These are phyloP conservation scores for Tor tambroides DNA, from an alignment of 2,113 vertebrate species.

Conservation along the genomic window DNA sequence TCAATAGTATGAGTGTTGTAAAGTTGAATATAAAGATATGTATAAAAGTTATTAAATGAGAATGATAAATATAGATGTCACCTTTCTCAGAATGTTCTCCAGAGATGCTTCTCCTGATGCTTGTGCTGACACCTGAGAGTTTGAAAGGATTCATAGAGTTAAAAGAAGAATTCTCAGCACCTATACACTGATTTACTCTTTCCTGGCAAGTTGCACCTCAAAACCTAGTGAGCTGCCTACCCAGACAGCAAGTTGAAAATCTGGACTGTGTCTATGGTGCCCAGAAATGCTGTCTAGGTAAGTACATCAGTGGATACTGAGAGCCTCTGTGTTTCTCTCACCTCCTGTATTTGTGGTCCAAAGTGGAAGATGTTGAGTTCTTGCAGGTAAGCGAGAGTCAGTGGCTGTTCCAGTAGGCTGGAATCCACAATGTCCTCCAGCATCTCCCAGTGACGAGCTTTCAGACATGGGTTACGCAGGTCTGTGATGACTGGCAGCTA, in stretches of 20 bases:
- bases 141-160: neutral
- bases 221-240: neutral
- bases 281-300: neutral
- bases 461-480: slow-evolving; percentile 81
- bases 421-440: slow-evolving; percentile 75
- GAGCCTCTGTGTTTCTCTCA: slow-evolving; percentile 46
- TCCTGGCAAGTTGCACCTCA: neutral
- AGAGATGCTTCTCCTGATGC: slow-evolving; percentile 84
- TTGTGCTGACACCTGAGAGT: slow-evolving; percentile 79
- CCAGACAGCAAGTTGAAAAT: neutral
- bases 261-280: neutral
- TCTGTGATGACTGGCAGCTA: slow-evolving; percentile 82
- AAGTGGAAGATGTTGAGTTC: slow-evolving; percentile 77
- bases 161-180: neutral
- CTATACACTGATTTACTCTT: neutral
- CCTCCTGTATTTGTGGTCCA: slow-evolving; percentile 78
- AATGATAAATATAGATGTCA: slow-evolving; percentile 53
- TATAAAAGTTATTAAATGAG: neutral
- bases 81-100: slow-evolving; percentile 81
- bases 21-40: neutral
- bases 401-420: slow-evolving; percentile 66
- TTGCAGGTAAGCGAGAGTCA: slow-evolving; percentile 74
- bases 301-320: neutral
- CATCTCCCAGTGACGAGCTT: slow-evolving; percentile 77
- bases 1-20: neutral